Base-by-base conservation (phyloP, 2,797 vertebrate genomes). In the Sebastes minor region DNA sequence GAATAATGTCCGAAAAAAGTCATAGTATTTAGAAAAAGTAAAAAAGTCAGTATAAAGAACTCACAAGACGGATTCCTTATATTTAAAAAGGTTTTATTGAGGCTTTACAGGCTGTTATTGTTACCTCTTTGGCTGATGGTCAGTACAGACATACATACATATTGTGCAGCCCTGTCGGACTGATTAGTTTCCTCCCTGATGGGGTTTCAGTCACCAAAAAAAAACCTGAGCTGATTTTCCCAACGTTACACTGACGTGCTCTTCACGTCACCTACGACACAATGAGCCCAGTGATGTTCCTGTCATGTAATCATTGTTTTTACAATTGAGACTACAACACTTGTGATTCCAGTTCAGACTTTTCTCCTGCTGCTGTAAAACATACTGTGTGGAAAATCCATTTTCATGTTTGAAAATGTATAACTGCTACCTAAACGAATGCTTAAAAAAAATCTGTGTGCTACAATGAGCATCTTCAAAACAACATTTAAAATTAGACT, bases 11-110 rank as follows among this genome's bases (percentile, higher is more conserved):
- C 1, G 5, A 38, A 38, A 38, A 38, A 38, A 38, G 33, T 35
- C 33, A 13, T 35, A 35, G 33, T 35, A 35, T 35, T 35, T 35
- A 5, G 35, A 38, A 38, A 38, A 38, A 14, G 35, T 38, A 22
- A 53, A n/a, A n/a, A 22, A 5, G 52, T n/a, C 52, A 10, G 52
- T 23, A 55, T 55, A 3, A 55, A 22, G 18, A 14, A 32, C 25
- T 22, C 27, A 52, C 38, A 16, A 16, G 38, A 46, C 6, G 6
- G 38, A 16, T 5, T 16, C 9, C n/a, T 60, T 63, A 33, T 52
- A 5, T 74, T 52, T 74, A 88, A 87, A 65, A 56, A 16, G 23
- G 67, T 78, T 91, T 92, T 93, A 91, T 86, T 92, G 87, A 83
- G 82, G 86, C 84, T 93, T 90, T 87, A 87, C 82, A 91, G 78